Evolutionary conservation across 1,140 invertebrate genomes (phyloP), one percentile per base, ranked within the genome.

Genomic region (Vollenhovia emeryi): DNA sequence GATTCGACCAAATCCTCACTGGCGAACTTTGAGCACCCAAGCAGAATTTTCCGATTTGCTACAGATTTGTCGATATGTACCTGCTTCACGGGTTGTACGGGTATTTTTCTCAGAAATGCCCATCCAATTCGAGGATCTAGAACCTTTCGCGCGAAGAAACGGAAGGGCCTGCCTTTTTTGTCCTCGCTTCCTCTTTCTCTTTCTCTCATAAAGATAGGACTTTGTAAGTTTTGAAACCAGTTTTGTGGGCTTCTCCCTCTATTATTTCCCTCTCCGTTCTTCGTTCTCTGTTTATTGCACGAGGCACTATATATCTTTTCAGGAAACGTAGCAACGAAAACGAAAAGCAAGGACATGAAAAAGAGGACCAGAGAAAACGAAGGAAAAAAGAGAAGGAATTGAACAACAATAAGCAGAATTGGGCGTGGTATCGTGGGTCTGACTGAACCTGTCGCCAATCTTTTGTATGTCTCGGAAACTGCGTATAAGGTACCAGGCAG

Each of bases 91-190:
- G n/a, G n/a, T 78, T 84, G 92, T 91, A 36, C 33, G 33, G 33
- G 33, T 36, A 6, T n/a, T n/a, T n/a, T 86, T 94, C 94, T 89
- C 86, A 92, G 94, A 94, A 95, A 94, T 92, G 89, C 85, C 86
- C 66, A 71, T 15, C 48, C 68, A 90, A 92, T 95, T 94, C 94
- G 89, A 69, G 73, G 94, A 95, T 50, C 69, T 55, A 66, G 80
- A 66, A 78, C 62, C 80, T 84, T 87, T 87, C 43, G 6, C 13
- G 15, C 5, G 27, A 13, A 24, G 43, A 36, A 55, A 43, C 48
- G 50, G 64, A 40, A 71, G 27, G 50, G 36, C 52, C 60, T 62
- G 2, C 48, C 30, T 43, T 74, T 71, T 90, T 90, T 92, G 91
- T 93, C 88, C 87, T 30, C 78, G 64, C 83, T 15, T 66, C 6